Percentiles rank a stretch among this genome's conserved stretches.
Evolutionary conservation across 2,888 invertebrate species (phyloP).

Genomic region (Caprella mutica): DNA sequence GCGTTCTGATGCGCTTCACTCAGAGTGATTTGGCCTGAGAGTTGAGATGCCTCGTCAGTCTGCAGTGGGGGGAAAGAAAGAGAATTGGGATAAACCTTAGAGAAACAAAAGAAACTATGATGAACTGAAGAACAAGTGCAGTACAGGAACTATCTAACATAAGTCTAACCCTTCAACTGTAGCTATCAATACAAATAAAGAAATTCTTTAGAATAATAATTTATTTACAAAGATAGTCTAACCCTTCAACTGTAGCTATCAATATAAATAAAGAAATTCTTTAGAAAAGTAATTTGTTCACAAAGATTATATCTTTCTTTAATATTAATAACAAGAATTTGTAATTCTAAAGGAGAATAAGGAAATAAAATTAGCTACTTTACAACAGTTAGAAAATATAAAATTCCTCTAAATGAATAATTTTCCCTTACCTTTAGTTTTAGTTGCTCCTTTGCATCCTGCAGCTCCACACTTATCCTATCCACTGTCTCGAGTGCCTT

Average conservation of each 20-base stretch:
- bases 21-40: constrained; percentile 36
- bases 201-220: background rate
- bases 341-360: background rate
- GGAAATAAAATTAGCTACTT: background rate
- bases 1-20: constrained; percentile 69
- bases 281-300: background rate
- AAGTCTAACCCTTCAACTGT: no score
- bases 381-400: background rate
- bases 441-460: constrained; percentile 38
- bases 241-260: no score
- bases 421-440: constrained; percentile 22
- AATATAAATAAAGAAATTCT: background rate
- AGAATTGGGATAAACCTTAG: background rate
- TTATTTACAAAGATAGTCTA: background rate
- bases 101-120: background rate
- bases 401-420: no score
- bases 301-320: background rate
- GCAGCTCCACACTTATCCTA: constrained; percentile 55
- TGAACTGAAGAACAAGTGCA: no score
- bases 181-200: background rate
- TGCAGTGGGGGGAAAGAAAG: constrained; percentile 1
- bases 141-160: no score
- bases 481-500: constrained; percentile 40
- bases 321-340: background rate
- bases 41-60: constrained; percentile 26